Base-by-base conservation (phyloP, 37 sponge, comb jelly and placozoan species). In the Aplysina aerophoba region DNA sequence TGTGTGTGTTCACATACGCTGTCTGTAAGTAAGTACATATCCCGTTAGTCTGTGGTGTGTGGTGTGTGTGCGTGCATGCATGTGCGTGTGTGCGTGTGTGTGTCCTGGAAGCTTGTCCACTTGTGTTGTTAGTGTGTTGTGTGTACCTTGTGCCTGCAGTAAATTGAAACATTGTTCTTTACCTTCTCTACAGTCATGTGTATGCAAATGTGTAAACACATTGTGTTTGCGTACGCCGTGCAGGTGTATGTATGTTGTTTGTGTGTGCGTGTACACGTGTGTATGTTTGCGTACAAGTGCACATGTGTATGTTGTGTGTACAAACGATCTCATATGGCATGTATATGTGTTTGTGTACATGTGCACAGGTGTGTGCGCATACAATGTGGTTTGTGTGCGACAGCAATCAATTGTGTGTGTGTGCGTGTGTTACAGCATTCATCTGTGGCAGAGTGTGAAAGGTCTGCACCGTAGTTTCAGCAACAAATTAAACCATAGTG, bases 61-160 rank as follows among this genome's bases (percentile, higher is more conserved):
- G 71, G 78, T 75, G n/a, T 41, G 44, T 75, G 53, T 53, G 54
- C 24, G 53, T 75, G 78, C 21, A 53, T 44, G 53, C 63, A 27
- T 62, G 63, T 62, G 17, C 59, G 17, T 65, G 27, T 30, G 66
- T 65, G 27, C 27, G 66, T 16, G 27, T 16, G 66, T 65, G 27
- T 30, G 66, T 65, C 22, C 66, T 20, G 22, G 19, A 30, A 30
- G 59, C 15, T 57, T 57, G 59, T 57, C 17, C 59, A 57, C 15
- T 17, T 20, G 59, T 20, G 17, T 20, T n/a, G n/a, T n/a, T n/a
- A n/a, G n/a, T n/a, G n/a, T n/a, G n/a, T n/a, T n/a, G n/a, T n/a
- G n/a, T n/a, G n/a, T n/a, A n/a, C n/a, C n/a, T n/a, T n/a, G n/a
- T n/a, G n/a, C n/a, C n/a, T n/a, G n/a, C n/a, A n/a, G n/a, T n/a